Conservation (phyloP, 1,140 invertebrate species). For the Apis dorsata region DNA sequence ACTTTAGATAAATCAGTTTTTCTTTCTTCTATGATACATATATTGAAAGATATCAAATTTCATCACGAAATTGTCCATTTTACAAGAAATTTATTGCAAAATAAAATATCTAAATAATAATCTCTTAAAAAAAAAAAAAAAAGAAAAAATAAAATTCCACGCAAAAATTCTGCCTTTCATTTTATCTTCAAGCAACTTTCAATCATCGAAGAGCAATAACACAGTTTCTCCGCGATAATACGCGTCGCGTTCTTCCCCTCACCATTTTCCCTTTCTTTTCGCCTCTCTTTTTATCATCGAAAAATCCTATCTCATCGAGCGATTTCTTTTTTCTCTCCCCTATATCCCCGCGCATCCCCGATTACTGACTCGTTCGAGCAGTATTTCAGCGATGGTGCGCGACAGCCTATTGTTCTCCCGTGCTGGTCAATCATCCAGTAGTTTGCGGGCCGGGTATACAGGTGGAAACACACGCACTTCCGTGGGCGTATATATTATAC, state of each 20-base stretch:
- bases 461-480: constrained; percentile 39
- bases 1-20: too few relatives aligned
- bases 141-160: background rate
- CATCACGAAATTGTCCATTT: too few relatives aligned
- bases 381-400: constrained; percentile 49
- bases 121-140: background rate
- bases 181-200: background rate
- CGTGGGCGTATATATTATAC: constrained; percentile 37
- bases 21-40: too few relatives aligned
- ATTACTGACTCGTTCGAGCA: constrained; percentile 14
- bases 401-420: constrained; percentile 57
- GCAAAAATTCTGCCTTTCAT: background rate
- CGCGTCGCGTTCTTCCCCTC: background rate
- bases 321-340: too few relatives aligned
- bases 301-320: too few relatives aligned
- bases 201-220: background rate
- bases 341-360: too few relatives aligned
- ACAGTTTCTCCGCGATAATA: background rate
- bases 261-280: background rate
- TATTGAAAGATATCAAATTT: too few relatives aligned
- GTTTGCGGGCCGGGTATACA: constrained; percentile 56
- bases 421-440: constrained; percentile 63
- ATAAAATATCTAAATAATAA: background rate
- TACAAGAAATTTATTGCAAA: too few relatives aligned
- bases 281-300: background rate